Evolutionary conservation across 2,113 vertebrate genomes (phyloP), one percentile per base, ranked within the genome.

Genomic region (Amphiprion percula): DNA sequence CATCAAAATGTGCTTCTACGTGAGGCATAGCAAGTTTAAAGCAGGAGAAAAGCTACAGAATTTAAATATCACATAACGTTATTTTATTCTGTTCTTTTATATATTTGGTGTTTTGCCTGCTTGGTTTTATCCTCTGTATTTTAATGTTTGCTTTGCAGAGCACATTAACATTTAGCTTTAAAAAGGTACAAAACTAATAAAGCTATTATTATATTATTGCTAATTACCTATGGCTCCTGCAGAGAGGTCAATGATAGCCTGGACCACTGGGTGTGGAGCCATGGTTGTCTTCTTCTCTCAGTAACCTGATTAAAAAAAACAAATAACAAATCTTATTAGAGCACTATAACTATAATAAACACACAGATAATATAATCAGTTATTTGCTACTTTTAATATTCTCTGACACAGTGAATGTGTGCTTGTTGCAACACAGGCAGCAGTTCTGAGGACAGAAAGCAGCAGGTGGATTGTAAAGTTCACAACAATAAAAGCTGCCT

Each of bases 211-310:
- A 37, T 9, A 10, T 37, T 37, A 33, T 37, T 10, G 1, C 9
- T 6, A 37, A 26, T 95, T 95, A 99, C 98, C 98, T 93, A 97
- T 91, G 16, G 98, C 98, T 78, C 98, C 98, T 4, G 97, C 96
- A 10, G 96, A 96, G 54, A 99, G 97, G 92, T 99, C 98, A 28
- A 99, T 97, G 70, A 95, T 86, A 76, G 97, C 98, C 88, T 99
- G 98, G 75, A 99, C 79, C 61, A 87, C 96, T 2, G 97, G 95
- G 74, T 96, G 96, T 39, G 96, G 95, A 46, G 93, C 94, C 97
- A 95, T 95, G 74, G 19, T 69, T 12, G 50, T 47, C 21, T 74
- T n/a, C 64, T 67, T 84, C 41, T 68, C 52, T 70, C 53, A 79
- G 69, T 26, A 68, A 72, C 30, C 69, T 82, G 24, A 15, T 44